Evolutionary conservation across 1,140 invertebrate genomes (phyloP).

Genomic region (Papilio polytes): DNA sequence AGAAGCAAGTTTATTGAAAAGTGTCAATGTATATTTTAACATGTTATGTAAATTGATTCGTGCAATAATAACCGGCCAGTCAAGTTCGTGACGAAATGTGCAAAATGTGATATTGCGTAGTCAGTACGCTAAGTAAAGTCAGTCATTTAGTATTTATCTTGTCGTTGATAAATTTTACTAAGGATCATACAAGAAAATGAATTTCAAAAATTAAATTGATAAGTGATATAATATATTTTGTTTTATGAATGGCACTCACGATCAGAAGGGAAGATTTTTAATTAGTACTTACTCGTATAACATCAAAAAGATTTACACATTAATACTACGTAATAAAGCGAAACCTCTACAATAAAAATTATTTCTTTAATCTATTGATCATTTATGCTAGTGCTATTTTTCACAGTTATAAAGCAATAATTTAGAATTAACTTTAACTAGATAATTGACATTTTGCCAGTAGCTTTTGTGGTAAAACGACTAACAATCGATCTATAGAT

Average conservation of each 20-base stretch:
- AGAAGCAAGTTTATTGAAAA: neutral
- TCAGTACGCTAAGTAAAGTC: neutral
- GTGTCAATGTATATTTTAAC: conserved; percentile 7
- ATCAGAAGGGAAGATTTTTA: no score
- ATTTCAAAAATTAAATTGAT: conserved; percentile 7
- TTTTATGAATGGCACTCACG: neutral
- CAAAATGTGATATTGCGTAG: conserved; percentile 7
- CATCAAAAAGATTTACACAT: no score
- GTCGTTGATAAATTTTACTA: neutral
- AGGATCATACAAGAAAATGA: neutral
- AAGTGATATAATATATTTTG: neutral
- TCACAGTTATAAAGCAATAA: neutral
- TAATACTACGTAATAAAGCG: no score
- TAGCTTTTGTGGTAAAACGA: neutral
- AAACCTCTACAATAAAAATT: no score
- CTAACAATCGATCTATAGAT: neutral
- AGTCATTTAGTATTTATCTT: conserved; percentile 1
- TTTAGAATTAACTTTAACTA: neutral
- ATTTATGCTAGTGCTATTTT: no score
- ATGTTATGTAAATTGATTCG: conserved; percentile 24
- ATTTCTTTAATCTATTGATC: no score
- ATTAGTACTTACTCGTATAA: no score
- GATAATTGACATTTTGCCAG: neutral
- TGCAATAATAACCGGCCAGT: conserved; percentile 12
- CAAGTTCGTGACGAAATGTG: conserved; percentile 18